Conservation (phyloP, 2,797 vertebrate genomes). For the Falco cherrug region DNA sequence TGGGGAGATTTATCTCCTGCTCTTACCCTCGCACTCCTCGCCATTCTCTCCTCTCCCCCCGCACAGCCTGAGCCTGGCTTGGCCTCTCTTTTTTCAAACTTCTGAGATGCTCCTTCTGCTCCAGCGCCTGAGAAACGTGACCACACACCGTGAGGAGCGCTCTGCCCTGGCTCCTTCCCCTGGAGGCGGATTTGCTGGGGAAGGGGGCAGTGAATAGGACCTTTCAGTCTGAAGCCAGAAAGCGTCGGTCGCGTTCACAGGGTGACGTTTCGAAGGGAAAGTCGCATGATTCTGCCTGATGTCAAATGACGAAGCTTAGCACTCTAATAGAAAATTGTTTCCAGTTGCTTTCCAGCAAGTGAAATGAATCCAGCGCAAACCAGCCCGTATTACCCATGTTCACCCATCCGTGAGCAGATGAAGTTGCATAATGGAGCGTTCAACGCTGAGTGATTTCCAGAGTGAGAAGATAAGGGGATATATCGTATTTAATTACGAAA, state of each 20-base stretch:
- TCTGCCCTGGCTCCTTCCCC: neutral
- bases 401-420: neutral
- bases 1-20: neutral
- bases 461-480: neutral
- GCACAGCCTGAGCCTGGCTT: neutral
- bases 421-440: neutral
- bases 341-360: constrained; percentile 33
- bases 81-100: neutral
- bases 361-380: neutral
- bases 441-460: rapidly evolving
- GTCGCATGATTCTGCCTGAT: neutral
- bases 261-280: rapidly evolving
- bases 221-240: neutral
- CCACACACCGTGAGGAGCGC: neutral
- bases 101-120: neutral
- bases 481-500: neutral
- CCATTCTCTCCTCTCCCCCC: rapidly evolving
- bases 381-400: rapidly evolving
- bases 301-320: neutral
- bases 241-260: neutral
- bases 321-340: neutral
- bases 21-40: neutral
- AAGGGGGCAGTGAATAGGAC: neutral
- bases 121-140: neutral
- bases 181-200: neutral